These are phyloP conservation scores for Diogma glabrata DNA, from an alignment of 2,888 invertebrate genomes.

Conservation along the genomic window DNA sequence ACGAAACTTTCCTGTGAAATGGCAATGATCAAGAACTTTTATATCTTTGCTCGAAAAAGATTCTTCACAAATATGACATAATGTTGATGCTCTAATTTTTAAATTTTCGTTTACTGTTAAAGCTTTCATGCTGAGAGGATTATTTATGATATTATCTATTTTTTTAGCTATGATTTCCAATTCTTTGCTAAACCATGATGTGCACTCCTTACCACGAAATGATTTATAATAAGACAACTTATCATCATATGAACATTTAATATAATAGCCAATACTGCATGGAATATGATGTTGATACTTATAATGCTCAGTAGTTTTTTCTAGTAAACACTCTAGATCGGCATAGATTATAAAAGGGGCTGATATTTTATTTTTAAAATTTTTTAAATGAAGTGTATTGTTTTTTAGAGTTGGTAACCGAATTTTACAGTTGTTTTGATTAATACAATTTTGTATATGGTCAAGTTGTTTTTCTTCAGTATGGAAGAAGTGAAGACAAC, in stretches of 20 bases:
- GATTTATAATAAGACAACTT: constrained; percentile 14
- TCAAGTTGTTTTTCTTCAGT: no score
- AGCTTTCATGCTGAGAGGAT: neutral
- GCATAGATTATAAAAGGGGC: no score
- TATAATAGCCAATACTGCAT: no score
- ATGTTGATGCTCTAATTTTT: constrained; percentile 5
- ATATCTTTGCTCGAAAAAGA: neutral
- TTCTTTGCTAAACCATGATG: constrained; percentile 9
- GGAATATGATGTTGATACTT: constrained; percentile 17
- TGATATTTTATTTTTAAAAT: no score
- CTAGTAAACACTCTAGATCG: no score
- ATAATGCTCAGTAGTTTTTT: constrained; percentile 4
- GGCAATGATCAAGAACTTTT: constrained; percentile 17
- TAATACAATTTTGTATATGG: no score
- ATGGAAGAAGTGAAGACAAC: no score
- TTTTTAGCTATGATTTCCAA: neutral
- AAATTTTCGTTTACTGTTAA: neutral
- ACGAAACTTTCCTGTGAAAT: no score
- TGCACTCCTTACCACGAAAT: constrained; percentile 11
- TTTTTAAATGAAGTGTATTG: no score
- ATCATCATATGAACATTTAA: no score
- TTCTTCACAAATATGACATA: constrained; percentile 17
- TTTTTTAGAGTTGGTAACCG: no score
- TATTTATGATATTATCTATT: neutral
- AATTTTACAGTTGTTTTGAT: no score